Evolutionary conservation across 2,888 invertebrate species (phyloP).

Genomic region (Frankliniella fusca): DNA sequence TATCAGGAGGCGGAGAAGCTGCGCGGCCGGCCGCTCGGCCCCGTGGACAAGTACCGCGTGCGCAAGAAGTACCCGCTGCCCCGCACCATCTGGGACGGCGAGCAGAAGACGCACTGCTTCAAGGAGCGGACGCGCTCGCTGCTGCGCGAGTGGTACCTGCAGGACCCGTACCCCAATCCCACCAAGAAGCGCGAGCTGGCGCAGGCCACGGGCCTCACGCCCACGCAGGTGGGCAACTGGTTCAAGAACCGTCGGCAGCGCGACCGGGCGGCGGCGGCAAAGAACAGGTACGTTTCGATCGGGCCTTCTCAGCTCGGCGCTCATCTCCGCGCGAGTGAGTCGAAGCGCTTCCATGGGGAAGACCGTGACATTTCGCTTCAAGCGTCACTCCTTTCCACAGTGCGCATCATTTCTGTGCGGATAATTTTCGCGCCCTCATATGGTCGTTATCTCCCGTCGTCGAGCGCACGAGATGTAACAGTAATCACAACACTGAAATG

Average conservation of each 20-base stretch:
- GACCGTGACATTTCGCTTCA: too few species aligned
- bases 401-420: too few species aligned
- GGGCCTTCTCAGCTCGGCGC: not conserved
- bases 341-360: too few species aligned
- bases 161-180: constrained; percentile 94
- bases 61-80: constrained; percentile 91
- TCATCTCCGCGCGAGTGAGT: not conserved
- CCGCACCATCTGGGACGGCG: constrained; percentile 91
- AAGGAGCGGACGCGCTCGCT: constrained; percentile 93
- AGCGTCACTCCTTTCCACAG: too few species aligned
- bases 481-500: too few species aligned
- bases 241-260: constrained; percentile 85
- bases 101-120: constrained; percentile 94
- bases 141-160: constrained; percentile 95
- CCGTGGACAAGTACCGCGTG: constrained; percentile 89
- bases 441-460: too few species aligned
- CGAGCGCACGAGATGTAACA: too few species aligned
- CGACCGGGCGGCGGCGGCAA: constrained; percentile 87
- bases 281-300: constrained; percentile 76
- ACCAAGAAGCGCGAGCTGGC: constrained; percentile 89
- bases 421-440: too few species aligned
- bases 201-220: constrained; percentile 83
- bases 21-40: constrained; percentile 83
- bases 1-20: constrained; percentile 90
- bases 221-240: constrained; percentile 92